phyloP scores from a whole-genome alignment of 2,797 vertebrate genomes.

The Anguilla anguilla region DNA sequence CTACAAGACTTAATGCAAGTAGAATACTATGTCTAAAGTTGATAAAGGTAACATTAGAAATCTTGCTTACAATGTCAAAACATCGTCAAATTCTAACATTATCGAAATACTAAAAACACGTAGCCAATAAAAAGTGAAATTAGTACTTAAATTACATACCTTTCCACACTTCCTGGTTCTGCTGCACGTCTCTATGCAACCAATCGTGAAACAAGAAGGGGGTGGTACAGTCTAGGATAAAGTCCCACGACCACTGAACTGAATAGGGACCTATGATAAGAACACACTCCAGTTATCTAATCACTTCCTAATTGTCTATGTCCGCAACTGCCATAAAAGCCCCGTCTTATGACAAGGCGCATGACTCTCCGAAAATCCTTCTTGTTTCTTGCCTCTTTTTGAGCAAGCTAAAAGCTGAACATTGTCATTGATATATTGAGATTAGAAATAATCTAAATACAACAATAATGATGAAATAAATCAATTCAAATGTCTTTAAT shows the following conservation, averaged over 20 bases:
- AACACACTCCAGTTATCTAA: neutral
- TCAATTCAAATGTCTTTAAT: no score
- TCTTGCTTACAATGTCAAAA: neutral
- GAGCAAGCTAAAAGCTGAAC: neutral
- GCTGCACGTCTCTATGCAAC: neutral
- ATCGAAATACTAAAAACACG: neutral
- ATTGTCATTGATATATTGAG: neutral
- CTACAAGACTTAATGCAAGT: neutral
- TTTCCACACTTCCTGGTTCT: conserved; percentile 12
- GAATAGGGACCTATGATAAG: no score
- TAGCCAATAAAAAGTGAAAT: neutral
- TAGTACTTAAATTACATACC: neutral
- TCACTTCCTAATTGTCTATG: neutral
- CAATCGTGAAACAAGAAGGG: neutral
- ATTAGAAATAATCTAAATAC: no score
- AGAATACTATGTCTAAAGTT: neutral
- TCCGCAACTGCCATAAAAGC: neutral
- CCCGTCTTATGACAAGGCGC: neutral
- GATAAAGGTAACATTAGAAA: neutral
- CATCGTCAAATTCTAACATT: neutral
- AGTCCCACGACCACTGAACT: neutral
- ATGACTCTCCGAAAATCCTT: neutral
- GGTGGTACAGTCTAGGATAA: neutral
- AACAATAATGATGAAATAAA: no score
- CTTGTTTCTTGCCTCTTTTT: neutral